Conservation (phyloP, 2,113 vertebrate genomes). For the Phaetusa simplex region DNA sequence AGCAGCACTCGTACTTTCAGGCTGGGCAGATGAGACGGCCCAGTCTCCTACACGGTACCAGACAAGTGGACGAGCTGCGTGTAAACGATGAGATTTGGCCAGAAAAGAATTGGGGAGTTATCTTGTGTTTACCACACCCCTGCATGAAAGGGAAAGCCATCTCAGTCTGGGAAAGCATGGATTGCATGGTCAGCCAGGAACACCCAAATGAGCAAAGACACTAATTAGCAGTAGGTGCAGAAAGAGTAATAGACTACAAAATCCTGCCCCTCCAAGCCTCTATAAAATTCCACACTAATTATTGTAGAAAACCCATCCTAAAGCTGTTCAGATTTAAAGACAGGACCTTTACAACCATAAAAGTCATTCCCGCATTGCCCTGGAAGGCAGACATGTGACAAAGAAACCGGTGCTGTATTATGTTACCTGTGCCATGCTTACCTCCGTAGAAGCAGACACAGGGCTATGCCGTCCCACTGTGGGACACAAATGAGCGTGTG, state of each 20-base stretch:
- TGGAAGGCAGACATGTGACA: not conserved
- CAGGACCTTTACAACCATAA: not conserved
- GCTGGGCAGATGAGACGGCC: not conserved
- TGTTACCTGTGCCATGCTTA: not conserved
- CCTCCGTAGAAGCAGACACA: not conserved
- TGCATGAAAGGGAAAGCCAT: not conserved
- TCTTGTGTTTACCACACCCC: rapidly evolving
- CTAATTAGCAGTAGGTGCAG: not conserved
- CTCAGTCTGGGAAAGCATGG: not conserved
- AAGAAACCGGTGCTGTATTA: not conserved
- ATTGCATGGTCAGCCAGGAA: not conserved
- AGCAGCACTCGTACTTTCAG: not conserved
- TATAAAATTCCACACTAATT: not conserved
- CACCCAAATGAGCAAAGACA: not conserved
- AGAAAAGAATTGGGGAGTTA: not conserved
- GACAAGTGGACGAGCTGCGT: rapidly evolving
- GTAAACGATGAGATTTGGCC: not conserved
- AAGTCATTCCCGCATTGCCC: not conserved
- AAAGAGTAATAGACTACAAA: not conserved
- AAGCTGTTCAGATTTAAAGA: not conserved
- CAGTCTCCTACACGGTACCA: not conserved
- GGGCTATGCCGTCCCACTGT: rapidly evolving
- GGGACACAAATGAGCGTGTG: rapidly evolving
- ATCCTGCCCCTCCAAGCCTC: rapidly evolving
- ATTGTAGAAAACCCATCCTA: not conserved